Base-by-base conservation (phyloP, 2,888 invertebrate genomes). In the Polyploca ridens region DNA sequence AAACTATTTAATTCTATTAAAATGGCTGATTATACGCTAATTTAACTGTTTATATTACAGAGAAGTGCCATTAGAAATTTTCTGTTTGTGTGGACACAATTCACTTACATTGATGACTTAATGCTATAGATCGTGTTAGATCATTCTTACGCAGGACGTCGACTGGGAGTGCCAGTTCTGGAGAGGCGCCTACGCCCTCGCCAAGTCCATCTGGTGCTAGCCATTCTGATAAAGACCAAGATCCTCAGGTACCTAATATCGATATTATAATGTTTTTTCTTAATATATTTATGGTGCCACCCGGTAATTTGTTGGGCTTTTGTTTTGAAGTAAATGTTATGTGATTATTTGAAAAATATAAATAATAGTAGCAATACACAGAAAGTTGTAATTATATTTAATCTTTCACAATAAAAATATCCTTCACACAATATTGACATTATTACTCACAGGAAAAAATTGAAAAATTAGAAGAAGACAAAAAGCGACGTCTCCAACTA, bases 391-490 rank as follows among this genome's bases (percentile, higher is more conserved):
- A 27, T 27, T 27, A 27, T 27, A n/a, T 27, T 27, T 1, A 27
- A 27, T 27, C 1, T 27, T 2, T 27, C 27, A 1, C 2, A 27
- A 27, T 27, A 27, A 35, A 35, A 35, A 41, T 13, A 41, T 8
- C 8, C 13, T 41, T 11, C 10, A 41, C 44, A 44, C 4, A 27
- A 27, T 2, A n/a, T 10, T 5, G 0, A 16, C n/a, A 16, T 54
- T 46, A 3, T 44, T 3, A 1, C 49, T 54, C 19, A 54, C 82
- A 97, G 96, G 99, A 98, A 83, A 98, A 98, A 86, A 98, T 98
- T 78, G 99, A 99, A 87, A 96, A 98, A 69, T 97, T 99, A 86
- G 99, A 99, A 90, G 99, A 99, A 85, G 99, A 99, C 82, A 96
- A 99, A 71, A 99, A 99, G 88, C 96, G 97, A 69, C 96, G 98